Evolutionary conservation across 2,888 invertebrate species (phyloP).

Genomic region (Rhingia rostrata): DNA sequence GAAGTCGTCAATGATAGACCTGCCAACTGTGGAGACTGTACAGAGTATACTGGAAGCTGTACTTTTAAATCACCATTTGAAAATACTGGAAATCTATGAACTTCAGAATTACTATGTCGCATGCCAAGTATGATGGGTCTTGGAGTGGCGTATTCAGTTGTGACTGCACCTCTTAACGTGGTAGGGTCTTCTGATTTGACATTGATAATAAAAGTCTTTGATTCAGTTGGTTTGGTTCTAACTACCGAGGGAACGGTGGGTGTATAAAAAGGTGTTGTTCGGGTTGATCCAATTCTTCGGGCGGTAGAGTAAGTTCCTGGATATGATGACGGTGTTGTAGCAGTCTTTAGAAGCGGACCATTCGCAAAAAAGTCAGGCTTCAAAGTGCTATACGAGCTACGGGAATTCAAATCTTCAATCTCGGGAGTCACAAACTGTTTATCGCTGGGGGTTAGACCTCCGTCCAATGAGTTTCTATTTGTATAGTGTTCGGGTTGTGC

Average conservation of each 20-base stretch:
- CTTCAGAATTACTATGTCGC: constrained; percentile 77
- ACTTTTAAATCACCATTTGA: constrained; percentile 72
- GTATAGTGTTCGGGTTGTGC: constrained; percentile 38
- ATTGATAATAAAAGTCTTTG: constrained; percentile 78
- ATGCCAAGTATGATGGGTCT: constrained; percentile 78
- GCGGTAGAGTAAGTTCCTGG: constrained; percentile 80
- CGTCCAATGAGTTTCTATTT: constrained; percentile 46
- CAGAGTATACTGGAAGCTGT: constrained; percentile 68
- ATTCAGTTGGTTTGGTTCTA: constrained; percentile 78
- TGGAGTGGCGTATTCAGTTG: constrained; percentile 75
- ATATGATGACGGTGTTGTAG: constrained; percentile 77
- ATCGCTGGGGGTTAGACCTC: background rate
- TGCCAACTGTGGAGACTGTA: constrained; percentile 74
- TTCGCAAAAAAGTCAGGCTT: constrained; percentile 56
- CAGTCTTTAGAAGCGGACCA: constrained; percentile 63
- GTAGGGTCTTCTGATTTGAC: constrained; percentile 63
- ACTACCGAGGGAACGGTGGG: constrained; percentile 81
- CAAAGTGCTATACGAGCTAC: constrained; percentile 20
- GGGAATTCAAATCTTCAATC: constrained; percentile 4
- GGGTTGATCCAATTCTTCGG: constrained; percentile 79
- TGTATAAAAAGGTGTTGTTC: constrained; percentile 82
- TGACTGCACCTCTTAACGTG: constrained; percentile 35
- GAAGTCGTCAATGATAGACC: constrained; percentile 67
- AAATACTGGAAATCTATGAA: constrained; percentile 58
- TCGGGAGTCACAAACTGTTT: constrained; percentile 55